Percentiles rank a stretch among this genome's conserved stretches.
These are phyloP conservation scores for Watersipora subatra DNA, from an alignment of 1,140 invertebrate species.

Conservation along the genomic window DNA sequence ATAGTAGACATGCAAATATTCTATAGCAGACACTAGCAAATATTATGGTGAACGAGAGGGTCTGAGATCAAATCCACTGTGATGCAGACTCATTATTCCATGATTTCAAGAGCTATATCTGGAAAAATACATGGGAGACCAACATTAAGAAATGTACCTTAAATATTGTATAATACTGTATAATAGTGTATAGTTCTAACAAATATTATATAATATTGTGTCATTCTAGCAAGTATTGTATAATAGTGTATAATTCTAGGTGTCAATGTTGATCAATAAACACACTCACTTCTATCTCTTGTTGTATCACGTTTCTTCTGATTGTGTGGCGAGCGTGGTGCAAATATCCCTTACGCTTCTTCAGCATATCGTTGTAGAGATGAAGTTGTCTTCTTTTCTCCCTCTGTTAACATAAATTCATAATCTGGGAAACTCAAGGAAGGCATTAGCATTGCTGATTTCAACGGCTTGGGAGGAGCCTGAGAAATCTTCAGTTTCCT, in stretches of 20 bases:
- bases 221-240: background rate
- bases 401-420: slow-evolving; percentile 15
- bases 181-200: slow-evolving; percentile 12
- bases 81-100: too few relatives aligned
- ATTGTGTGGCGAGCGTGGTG: slow-evolving; percentile 16
- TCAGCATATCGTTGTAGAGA: slow-evolving; percentile 29
- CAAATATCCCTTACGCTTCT: slow-evolving; percentile 21
- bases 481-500: too few relatives aligned
- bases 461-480: too few relatives aligned
- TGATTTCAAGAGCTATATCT: too few relatives aligned
- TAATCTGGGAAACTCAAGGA: background rate
- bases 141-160: too few relatives aligned
- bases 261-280: background rate
- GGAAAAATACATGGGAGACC: too few relatives aligned
- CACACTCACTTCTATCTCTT: slow-evolving; percentile 11
- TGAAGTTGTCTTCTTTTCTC: slow-evolving; percentile 26
- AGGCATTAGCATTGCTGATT: too few relatives aligned
- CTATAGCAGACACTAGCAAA: too few relatives aligned
- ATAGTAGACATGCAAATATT: too few relatives aligned
- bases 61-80: too few relatives aligned
- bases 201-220: background rate
- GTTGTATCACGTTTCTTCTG: slow-evolving; percentile 12
- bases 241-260: slow-evolving; percentile 12
- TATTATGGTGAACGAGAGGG: too few relatives aligned
- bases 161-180: slow-evolving; percentile 4